Evolutionary conservation across 2,888 invertebrate genomes (phyloP).

Genomic region (Cyclophora albipunctata): DNA sequence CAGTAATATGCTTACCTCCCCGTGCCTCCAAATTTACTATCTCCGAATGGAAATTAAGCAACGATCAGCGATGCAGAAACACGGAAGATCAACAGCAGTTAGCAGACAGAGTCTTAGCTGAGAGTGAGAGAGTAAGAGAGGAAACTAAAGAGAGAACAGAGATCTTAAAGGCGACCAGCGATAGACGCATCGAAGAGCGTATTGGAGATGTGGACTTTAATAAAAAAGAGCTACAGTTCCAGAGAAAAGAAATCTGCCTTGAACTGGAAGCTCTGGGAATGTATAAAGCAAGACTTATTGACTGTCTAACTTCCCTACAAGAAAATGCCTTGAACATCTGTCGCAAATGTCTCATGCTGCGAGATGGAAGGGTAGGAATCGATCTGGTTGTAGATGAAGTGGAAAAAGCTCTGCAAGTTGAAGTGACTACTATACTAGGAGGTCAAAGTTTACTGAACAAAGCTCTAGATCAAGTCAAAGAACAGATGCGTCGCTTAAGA

Average conservation of each 20-base stretch:
- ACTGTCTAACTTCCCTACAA: constrained; percentile 82
- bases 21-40: constrained; percentile 77
- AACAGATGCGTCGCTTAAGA: constrained; percentile 88
- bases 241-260: constrained; percentile 82
- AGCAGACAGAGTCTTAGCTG: constrained; percentile 84
- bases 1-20: constrained; percentile 65
- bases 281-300: constrained; percentile 84
- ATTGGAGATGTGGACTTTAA: constrained; percentile 88
- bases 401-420: constrained; percentile 85
- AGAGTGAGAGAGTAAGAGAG: constrained; percentile 78
- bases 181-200: constrained; percentile 85
- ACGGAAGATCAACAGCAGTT: constrained; percentile 88
- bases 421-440: constrained; percentile 84
- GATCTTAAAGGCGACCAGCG: constrained; percentile 84
- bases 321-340: constrained; percentile 79
- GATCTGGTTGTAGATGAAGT: constrained; percentile 89
- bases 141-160: constrained; percentile 81
- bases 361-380: constrained; percentile 87
- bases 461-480: constrained; percentile 84
- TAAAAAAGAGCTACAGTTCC: constrained; percentile 83
- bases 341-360: constrained; percentile 83
- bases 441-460: constrained; percentile 46
- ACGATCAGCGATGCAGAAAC: constrained; percentile 79
- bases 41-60: constrained; percentile 84
- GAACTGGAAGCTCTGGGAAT: constrained; percentile 86